Evolutionary conservation across 2,113 vertebrate species (phyloP).

Genomic region (Cynocephalus volans): DNA sequence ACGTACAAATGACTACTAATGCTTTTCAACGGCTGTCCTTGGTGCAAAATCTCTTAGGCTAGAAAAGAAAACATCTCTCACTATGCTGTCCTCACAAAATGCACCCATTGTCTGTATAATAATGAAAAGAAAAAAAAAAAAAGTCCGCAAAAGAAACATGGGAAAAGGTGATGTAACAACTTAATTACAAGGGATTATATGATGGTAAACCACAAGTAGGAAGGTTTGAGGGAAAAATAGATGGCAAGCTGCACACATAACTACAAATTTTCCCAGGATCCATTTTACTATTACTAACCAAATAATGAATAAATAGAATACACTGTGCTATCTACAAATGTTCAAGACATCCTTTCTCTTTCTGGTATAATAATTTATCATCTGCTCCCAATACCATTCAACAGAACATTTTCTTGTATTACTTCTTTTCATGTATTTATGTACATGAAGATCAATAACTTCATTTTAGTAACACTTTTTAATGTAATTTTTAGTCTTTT

Average conservation of each 20-base stretch:
- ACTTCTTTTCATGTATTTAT: background rate
- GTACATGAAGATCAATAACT: background rate
- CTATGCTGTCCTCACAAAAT: background rate
- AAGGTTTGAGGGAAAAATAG: background rate
- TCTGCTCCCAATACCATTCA: background rate
- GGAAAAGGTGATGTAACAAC: background rate
- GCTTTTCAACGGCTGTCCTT: background rate
- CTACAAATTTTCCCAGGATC: background rate
- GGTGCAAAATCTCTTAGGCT: background rate
- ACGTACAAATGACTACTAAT: slow-evolving; percentile 51
- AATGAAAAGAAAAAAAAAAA: background rate
- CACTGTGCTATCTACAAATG: background rate
- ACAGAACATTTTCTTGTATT: background rate
- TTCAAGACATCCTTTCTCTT: background rate
- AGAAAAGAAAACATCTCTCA: background rate
- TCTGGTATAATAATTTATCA: slow-evolving; percentile 27
- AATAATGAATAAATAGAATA: background rate
- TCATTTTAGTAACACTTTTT: background rate
- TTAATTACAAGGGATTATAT: slow-evolving; percentile 41
- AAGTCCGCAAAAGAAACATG: background rate
- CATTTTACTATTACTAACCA: background rate
- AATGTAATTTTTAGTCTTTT: background rate
- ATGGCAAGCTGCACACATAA: background rate
- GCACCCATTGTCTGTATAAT: background rate
- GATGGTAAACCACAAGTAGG: background rate